Evolutionary conservation across 2,888 invertebrate species (phyloP).

Genomic region (Rotaria socialis): DNA sequence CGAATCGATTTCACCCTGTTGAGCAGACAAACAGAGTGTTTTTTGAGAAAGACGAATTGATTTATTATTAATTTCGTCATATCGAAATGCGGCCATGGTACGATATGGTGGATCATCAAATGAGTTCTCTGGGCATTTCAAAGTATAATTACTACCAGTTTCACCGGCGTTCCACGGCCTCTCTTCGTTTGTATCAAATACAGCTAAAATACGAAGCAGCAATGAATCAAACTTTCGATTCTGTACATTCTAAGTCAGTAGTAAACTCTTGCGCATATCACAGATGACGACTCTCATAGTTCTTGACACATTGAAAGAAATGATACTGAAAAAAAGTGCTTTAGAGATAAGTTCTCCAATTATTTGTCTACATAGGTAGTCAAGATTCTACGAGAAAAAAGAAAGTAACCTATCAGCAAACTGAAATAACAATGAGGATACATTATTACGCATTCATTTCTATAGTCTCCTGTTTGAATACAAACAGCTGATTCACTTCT

Average conservation of each 20-base stretch:
- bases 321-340: too few relatives aligned
- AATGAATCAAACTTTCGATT: background rate
- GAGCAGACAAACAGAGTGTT: constrained; percentile 44
- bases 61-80: background rate
- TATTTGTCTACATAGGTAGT: too few relatives aligned
- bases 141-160: constrained; percentile 52
- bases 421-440: too few relatives aligned
- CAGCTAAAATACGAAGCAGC: background rate
- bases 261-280: background rate
- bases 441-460: too few relatives aligned
- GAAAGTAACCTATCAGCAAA: too few relatives aligned
- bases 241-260: background rate
- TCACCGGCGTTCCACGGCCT: constrained; percentile 42
- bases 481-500: too few relatives aligned
- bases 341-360: too few relatives aligned
- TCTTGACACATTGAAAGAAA: too few relatives aligned
- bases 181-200: constrained; percentile 45
- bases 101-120: constrained; percentile 54
- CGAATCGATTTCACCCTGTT: constrained; percentile 18
- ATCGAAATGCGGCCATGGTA: constrained; percentile 39
- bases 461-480: too few relatives aligned
- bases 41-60: constrained; percentile 36
- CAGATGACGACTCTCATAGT: too few relatives aligned
- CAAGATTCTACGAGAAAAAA: too few relatives aligned
- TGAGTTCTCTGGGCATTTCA: constrained; percentile 53